Percentiles rank a stretch among this genome's conserved stretches.
These are phyloP conservation scores for Monopis laevigella DNA, from an alignment of 2,888 invertebrate species.

Conservation along the genomic window DNA sequence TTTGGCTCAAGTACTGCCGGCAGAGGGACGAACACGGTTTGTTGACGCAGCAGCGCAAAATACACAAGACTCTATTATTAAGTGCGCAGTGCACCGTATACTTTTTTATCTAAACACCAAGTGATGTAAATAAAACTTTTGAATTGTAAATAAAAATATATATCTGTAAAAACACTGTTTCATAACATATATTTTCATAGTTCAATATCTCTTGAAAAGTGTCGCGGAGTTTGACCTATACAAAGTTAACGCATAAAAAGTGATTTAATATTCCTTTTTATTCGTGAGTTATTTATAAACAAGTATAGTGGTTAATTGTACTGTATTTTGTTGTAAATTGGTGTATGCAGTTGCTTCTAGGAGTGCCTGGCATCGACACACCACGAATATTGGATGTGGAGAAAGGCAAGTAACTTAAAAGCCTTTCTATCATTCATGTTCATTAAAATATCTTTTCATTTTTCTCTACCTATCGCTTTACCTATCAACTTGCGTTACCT, in stretches of 20 bases:
- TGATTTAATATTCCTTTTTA: no score
- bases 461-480: neutral
- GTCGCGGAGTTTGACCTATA: no score
- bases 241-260: no score
- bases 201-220: no score
- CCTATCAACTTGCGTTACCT: neutral
- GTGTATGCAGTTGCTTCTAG: constrained; percentile 33
- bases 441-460: neutral
- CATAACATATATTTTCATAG: no score
- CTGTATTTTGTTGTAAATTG: constrained; percentile 10
- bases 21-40: constrained; percentile 27
- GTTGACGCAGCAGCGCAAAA: constrained; percentile 61
- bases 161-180: neutral
- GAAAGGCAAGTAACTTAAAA: constrained; percentile 54
- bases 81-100: constrained; percentile 62
- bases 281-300: no score
- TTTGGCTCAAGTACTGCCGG: neutral
- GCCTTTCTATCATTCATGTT: neutral
- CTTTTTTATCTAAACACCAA: constrained; percentile 52
- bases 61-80: no score
- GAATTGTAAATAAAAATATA: constrained; percentile 2
- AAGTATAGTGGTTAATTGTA: no score
- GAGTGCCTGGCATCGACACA: constrained; percentile 46
- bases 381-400: constrained; percentile 61
- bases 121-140: constrained; percentile 51